These are phyloP conservation scores for Acanthurus tractus DNA, from an alignment of 2,797 vertebrate species.

Conservation along the genomic window DNA sequence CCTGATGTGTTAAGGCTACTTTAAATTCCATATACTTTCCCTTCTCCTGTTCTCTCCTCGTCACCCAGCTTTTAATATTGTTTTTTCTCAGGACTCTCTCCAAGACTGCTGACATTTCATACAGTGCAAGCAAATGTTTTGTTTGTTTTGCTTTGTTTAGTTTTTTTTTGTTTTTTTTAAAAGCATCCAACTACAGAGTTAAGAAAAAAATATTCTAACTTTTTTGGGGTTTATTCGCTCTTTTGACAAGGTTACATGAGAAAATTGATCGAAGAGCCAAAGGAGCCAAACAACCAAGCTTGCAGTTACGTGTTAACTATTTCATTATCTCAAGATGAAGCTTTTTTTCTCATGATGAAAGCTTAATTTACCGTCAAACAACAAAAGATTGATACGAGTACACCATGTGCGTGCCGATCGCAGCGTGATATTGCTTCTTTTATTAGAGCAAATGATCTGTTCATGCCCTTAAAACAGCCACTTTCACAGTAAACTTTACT, in stretches of 20 bases:
- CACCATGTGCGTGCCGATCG: too few species aligned
- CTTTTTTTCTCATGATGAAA: too few species aligned
- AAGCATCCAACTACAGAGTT: background rate
- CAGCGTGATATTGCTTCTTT: background rate
- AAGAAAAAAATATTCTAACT: background rate
- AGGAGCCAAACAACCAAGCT: too few species aligned
- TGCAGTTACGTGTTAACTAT: too few species aligned
- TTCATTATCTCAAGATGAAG: too few species aligned
- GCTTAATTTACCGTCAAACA: too few species aligned
- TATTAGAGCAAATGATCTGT: background rate
- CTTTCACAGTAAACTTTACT: background rate
- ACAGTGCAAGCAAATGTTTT: background rate
- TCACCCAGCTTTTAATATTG: background rate
- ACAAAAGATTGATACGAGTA: too few species aligned
- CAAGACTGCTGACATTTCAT: conserved; percentile 1
- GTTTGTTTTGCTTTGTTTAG: background rate
- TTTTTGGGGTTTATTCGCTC: background rate
- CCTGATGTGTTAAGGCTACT: conserved; percentile 24
- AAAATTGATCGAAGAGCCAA: background rate
- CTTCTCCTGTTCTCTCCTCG: conserved; percentile 13
- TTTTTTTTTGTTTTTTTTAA: too few species aligned
- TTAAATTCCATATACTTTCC: conserved; percentile 13
- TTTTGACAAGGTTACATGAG: background rate
- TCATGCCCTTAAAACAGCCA: conserved; percentile 17
- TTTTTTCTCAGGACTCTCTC: conserved; percentile 3